Evolutionary conservation across 1,140 invertebrate species (phyloP).

Genomic region (Bradysia coprophila): DNA sequence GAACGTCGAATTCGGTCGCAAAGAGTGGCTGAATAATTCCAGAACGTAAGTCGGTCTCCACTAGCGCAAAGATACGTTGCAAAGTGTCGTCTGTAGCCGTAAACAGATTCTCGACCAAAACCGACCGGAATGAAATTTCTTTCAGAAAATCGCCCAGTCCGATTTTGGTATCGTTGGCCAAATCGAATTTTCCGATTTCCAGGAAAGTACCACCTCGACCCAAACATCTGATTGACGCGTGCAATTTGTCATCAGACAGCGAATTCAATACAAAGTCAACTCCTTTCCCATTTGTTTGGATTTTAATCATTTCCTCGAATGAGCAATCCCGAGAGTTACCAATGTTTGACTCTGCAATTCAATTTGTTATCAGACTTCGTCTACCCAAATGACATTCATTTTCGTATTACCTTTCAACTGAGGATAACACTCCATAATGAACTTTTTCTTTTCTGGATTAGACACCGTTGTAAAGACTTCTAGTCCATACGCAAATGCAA

Average conservation of each 20-base stretch:
- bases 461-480: conserved; percentile 57
- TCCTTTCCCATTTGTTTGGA: conserved; percentile 35
- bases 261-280: conserved; percentile 51
- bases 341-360: conserved; percentile 30
- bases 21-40: conserved; percentile 45
- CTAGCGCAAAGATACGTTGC: conserved; percentile 18
- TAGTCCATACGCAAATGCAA: conserved; percentile 51
- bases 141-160: conserved; percentile 60
- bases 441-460: conserved; percentile 54
- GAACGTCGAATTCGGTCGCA: conserved; percentile 33
- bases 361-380: too few species aligned
- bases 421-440: conserved; percentile 55
- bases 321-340: conserved; percentile 40
- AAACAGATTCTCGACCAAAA: conserved; percentile 63
- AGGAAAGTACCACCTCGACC: conserved; percentile 44
- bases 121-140: conserved; percentile 74
- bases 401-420: conserved; percentile 5
- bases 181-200: conserved; percentile 63
- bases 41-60: conserved; percentile 28
- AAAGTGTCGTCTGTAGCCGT: conserved; percentile 37
- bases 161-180: conserved; percentile 39
- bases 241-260: conserved; percentile 44
- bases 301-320: conserved; percentile 36
- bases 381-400: too few species aligned
- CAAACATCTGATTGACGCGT: conserved; percentile 60